Conservation (phyloP, 37 sponge, comb jelly and placozoan genomes). For the Halichondria panicea region DNA sequence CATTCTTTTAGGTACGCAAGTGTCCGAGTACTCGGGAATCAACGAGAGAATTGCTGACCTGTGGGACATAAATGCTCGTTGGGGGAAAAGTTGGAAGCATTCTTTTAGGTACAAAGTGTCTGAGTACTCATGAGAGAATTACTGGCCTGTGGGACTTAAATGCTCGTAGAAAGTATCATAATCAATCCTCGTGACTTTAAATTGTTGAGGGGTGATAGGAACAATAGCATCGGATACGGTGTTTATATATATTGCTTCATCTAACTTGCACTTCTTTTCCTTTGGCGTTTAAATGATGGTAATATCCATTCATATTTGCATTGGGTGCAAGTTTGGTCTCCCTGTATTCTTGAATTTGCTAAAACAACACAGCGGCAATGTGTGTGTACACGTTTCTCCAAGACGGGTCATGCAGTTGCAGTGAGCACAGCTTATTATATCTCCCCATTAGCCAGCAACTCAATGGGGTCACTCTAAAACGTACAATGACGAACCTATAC, state of each 20-base stretch:
- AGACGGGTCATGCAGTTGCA: slow-evolving; percentile 83
- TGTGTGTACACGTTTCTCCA: slow-evolving; percentile 69
- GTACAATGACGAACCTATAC: too few relatives aligned
- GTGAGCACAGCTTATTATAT: too few relatives aligned
- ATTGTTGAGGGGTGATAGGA: too few relatives aligned
- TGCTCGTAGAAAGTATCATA: too few relatives aligned
- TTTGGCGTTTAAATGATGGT: slow-evolving; percentile 32
- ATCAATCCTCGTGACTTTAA: too few relatives aligned
- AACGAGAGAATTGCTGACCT: slow-evolving; percentile 56
- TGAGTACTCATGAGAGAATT: not conserved
- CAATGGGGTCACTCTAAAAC: too few relatives aligned
- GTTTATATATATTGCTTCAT: not conserved
- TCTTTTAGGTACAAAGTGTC: too few relatives aligned
- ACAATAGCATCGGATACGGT: too few relatives aligned
- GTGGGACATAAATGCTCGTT: slow-evolving; percentile 10
- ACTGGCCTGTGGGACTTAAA: not conserved
- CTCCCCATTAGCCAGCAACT: too few relatives aligned
- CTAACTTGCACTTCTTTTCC: not conserved
- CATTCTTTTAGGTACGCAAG: slow-evolving; percentile 16
- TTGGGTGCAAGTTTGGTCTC: slow-evolving; percentile 50
- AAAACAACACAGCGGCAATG: slow-evolving; percentile 61
- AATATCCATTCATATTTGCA: slow-evolving; percentile 61
- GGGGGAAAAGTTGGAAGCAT: too few relatives aligned
- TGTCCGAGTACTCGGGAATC: slow-evolving; percentile 11
- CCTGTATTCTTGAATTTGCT: slow-evolving; percentile 39